Base-by-base conservation (phyloP, 2,888 invertebrate species). In the Diloba caeruleocephala region DNA sequence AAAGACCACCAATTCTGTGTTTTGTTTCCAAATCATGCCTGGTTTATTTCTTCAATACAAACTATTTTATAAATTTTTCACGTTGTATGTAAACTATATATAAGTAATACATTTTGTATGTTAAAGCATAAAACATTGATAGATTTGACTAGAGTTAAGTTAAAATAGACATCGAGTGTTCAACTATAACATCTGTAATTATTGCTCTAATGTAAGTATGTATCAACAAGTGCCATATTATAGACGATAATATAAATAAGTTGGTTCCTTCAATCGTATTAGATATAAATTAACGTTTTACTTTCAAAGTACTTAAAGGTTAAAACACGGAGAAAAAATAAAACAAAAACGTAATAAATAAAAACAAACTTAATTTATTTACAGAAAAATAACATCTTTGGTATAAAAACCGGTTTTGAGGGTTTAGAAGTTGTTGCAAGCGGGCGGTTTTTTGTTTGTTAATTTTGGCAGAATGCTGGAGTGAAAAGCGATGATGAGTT, bases 171-270 rank as follows among this genome's bases (percentile, higher is more conserved):
- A 90, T 84, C 82, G 79, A 89, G 74, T 81, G 79, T 85, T 84
- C 83, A 63, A 56, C 64, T 85, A 87, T 81, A 84, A 79, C 82
- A 83, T 79, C 78, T 80, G 84, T 83, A 85, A 84, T 89, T 90
- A 90, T 91, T 89, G 89, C 89, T 90, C 82, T 87, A 89, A 84
- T 71, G 71, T 79, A 82, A 77, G 82, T 86, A 86, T 88, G 89
- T 84, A 74, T 82, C 81, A 88, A 88, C 87, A 85, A 86, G 84
- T 87, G 71, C 61, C 42, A 26, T 68, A 45, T 33, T 37, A 56
- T 62, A 67, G 59, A 56, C 49, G 78, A 77, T 78, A 78, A 74
- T 76, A 73, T 70, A 78, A 85, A 82, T 82, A 67, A 82, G 80
- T 88, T 74, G 86, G 88, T 90, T 87, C 87, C 79, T 59, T 72